A percentile compares a stretch with the other conserved stretches of the same genome.
phyloP scores from a whole-genome alignment of 2,888 invertebrate genomes.

The Drosophila lacicola region DNA sequence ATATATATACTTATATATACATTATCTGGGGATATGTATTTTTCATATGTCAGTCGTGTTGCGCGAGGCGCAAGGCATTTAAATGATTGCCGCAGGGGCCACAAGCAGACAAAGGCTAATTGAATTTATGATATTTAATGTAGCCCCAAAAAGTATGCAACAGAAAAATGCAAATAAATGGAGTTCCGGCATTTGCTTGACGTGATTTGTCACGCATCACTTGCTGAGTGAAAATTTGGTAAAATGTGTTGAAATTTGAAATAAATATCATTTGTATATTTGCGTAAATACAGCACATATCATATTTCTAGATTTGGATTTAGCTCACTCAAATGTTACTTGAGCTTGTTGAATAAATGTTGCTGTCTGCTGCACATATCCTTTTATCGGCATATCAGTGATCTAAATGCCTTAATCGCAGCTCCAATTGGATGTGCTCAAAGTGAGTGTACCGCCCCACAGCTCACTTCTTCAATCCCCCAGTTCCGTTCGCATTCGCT shows the following conservation, averaged over 20 bases:
- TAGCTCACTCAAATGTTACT: constrained; percentile 1
- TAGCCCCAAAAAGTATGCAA: constrained; percentile 15
- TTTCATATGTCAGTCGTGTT: constrained; percentile 51
- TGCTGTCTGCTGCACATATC: constrained; percentile 15
- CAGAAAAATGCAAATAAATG: constrained; percentile 3
- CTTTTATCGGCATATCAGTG: constrained; percentile 23
- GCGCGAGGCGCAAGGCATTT: constrained; percentile 62
- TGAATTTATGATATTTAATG: constrained; percentile 38
- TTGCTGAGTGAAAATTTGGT: neutral
- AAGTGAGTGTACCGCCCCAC: constrained; percentile 35
- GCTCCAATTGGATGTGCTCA: constrained; percentile 33
- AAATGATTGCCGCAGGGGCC: constrained; percentile 61
- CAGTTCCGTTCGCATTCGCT: neutral
- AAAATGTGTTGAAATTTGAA: neutral
- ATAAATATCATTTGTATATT: no score
- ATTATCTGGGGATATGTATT: constrained; percentile 24
- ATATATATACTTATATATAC: constrained; percentile 9
- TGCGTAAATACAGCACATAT: no score
- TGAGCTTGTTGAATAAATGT: constrained; percentile 1
- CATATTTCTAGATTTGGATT: neutral
- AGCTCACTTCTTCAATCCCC: neutral
- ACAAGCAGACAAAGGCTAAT: constrained; percentile 36
- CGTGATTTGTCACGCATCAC: constrained; percentile 15
- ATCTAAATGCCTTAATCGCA: constrained; percentile 42
- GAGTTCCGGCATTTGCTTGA: neutral